Evolutionary conservation across 2,113 vertebrate species (phyloP).

Genomic region (Pyrgilauda ruficollis): DNA sequence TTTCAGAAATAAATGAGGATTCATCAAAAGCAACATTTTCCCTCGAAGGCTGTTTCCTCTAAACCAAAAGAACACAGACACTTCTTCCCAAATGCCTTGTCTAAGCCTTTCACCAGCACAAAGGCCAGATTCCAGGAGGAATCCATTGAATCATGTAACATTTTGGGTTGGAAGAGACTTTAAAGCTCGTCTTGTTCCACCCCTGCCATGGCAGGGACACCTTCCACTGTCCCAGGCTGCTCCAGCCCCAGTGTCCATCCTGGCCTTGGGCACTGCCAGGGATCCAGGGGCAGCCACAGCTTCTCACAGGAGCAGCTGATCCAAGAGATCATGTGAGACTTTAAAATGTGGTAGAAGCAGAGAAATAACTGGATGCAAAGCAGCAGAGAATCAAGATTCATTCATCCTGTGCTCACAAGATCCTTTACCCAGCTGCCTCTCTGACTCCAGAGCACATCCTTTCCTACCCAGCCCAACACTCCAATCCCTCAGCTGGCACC

Average conservation of each 20-base stretch:
- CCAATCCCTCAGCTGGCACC: not conserved
- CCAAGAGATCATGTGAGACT: not conserved
- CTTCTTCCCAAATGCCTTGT: not conserved
- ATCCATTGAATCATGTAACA: accelerated
- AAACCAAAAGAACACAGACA: not conserved
- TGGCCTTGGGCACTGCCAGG: not conserved
- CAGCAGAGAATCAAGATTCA: not conserved
- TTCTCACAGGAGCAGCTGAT: not conserved
- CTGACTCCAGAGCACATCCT: not conserved
- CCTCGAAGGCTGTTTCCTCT: not conserved
- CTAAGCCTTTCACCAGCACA: not conserved
- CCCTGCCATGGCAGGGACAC: not conserved
- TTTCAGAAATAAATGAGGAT: not conserved
- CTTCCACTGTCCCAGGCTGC: not conserved
- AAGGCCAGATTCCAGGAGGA: not conserved
- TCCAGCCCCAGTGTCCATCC: accelerated
- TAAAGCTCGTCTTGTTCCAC: not conserved
- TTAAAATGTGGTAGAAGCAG: not conserved
- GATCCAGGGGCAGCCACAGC: not conserved
- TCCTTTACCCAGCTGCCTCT: not conserved
- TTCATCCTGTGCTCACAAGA: not conserved
- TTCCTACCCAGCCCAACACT: not conserved
- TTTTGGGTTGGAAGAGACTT: not conserved
- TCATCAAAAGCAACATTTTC: not conserved
- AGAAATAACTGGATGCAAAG: not conserved